These are phyloP conservation scores for Caranx melampygus DNA, from an alignment of 2,113 vertebrate genomes.

Conservation along the genomic window DNA sequence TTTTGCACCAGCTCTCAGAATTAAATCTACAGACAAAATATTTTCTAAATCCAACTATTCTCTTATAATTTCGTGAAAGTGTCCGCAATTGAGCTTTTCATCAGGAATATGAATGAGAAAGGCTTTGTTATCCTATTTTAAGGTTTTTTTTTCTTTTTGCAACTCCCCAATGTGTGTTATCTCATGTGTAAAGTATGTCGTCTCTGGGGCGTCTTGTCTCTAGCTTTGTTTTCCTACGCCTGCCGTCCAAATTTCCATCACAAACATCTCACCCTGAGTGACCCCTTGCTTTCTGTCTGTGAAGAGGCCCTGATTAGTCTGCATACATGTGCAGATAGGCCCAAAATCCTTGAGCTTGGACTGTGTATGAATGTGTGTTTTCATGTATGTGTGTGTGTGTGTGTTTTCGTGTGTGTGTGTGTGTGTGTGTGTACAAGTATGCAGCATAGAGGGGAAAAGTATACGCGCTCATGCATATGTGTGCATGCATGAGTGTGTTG, in stretches of 20 bases:
- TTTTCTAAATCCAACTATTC: neutral
- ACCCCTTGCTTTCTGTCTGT: constrained; percentile 75
- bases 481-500: constrained; percentile 53
- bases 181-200: constrained; percentile 80
- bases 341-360: constrained; percentile 54
- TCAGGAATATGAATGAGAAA: constrained; percentile 24
- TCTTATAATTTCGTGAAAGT: constrained; percentile 26
- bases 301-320: constrained; percentile 75
- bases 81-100: neutral
- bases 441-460: constrained; percentile 9
- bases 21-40: constrained; percentile 26
- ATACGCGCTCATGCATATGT: constrained; percentile 48
- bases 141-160: neutral
- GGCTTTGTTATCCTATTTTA: constrained; percentile 36
- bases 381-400: constrained; percentile 14
- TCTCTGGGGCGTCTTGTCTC: constrained; percentile 74
- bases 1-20: neutral
- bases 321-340: constrained; percentile 74
- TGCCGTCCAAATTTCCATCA: constrained; percentile 86
- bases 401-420: neutral
- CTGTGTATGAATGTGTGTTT: constrained; percentile 47
- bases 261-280: constrained; percentile 82
- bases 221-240: constrained; percentile 82
- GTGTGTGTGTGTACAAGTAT: neutral
- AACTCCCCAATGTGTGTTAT: constrained; percentile 65